A percentile compares a stretch with the other conserved stretches of the same genome.
Evolutionary conservation across 1,140 invertebrate species (phyloP).

Genomic region (Ceratoteleas bidentatus): DNA sequence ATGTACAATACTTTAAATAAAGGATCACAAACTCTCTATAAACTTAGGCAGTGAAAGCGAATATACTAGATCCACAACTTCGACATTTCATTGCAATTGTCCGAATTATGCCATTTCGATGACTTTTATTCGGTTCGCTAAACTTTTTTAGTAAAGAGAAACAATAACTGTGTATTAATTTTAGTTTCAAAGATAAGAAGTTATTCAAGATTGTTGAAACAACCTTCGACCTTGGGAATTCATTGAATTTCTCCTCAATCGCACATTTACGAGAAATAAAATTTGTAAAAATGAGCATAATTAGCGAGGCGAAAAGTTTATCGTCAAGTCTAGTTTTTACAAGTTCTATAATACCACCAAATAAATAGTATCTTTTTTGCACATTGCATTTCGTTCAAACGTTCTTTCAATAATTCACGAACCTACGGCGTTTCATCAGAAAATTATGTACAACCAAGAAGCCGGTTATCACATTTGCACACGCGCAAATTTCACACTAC

Average conservation of each 20-base stretch:
- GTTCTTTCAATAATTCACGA: too few relatives aligned
- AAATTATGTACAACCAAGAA: too few relatives aligned
- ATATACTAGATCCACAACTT: constrained; percentile 1
- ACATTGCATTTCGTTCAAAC: too few relatives aligned
- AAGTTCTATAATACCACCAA: too few relatives aligned
- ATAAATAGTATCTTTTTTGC: background rate
- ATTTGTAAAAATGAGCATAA: constrained; percentile 4
- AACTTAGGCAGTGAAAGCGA: constrained; percentile 4
- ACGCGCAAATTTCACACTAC: constrained; percentile 1
- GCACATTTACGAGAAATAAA: background rate
- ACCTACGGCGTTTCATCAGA: too few relatives aligned
- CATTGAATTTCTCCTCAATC: background rate
- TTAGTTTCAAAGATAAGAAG: background rate
- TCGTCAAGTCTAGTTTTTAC: background rate
- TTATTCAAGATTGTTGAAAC: background rate
- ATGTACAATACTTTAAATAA: constrained; percentile 35
- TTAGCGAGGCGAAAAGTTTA: too few relatives aligned
- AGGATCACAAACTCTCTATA: constrained; percentile 39
- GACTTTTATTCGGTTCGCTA: too few relatives aligned
- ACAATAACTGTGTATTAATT: too few relatives aligned
- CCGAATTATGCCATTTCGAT: too few relatives aligned
- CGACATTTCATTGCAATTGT: background rate
- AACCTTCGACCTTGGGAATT: too few relatives aligned
- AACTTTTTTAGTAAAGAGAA: too few relatives aligned
- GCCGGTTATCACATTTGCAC: background rate